Conservation (phyloP, 2,888 invertebrate species). For the Mythimna loreyi region DNA sequence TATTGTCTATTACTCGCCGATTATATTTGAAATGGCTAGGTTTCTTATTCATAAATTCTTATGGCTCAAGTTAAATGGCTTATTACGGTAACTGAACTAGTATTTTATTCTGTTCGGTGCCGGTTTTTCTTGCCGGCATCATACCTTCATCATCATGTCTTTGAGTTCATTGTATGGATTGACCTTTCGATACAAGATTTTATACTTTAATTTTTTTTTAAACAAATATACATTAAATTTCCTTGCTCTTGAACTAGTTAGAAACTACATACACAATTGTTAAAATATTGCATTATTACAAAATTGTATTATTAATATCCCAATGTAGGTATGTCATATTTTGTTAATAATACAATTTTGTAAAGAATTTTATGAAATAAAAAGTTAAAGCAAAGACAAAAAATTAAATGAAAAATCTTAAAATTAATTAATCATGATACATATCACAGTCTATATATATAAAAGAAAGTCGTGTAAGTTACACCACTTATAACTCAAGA, state of each 20-base stretch:
- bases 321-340: too few species aligned
- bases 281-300: too few species aligned
- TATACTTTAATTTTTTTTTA: not conserved
- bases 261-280: too few species aligned
- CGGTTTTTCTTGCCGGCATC: slow-evolving; percentile 38
- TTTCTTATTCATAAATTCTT: slow-evolving; percentile 61
- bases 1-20: slow-evolving; percentile 48
- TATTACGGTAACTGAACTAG: slow-evolving; percentile 21
- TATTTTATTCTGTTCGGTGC: slow-evolving; percentile 42
- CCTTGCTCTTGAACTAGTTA: not conserved
- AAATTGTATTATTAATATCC: too few species aligned
- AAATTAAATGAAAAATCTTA: too few species aligned
- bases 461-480: too few species aligned
- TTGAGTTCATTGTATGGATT: slow-evolving; percentile 23
- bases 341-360: too few species aligned
- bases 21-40: slow-evolving; percentile 46
- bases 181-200: slow-evolving; percentile 28
- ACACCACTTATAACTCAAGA: too few species aligned
- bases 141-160: slow-evolving; percentile 14
- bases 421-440: too few species aligned
- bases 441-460: too few species aligned
- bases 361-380: too few species aligned
- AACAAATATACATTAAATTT: not conserved
- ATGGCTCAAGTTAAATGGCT: slow-evolving; percentile 39
- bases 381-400: too few species aligned